These are phyloP conservation scores for Phainopepla nitens DNA, from an alignment of 2,113 vertebrate species.

Conservation along the genomic window DNA sequence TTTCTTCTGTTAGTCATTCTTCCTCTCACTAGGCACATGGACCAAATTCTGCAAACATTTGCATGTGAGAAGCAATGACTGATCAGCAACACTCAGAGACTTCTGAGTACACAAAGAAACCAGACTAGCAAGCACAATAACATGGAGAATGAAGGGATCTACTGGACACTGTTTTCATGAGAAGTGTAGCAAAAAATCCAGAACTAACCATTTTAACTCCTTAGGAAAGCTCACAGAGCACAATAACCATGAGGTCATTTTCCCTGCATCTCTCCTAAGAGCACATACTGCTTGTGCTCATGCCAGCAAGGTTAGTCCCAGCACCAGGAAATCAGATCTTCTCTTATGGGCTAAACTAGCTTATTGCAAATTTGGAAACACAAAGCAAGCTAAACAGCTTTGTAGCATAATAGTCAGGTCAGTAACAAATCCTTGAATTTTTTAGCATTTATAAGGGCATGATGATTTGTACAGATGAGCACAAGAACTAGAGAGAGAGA, in stretches of 20 bases:
- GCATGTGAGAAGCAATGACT: not conserved
- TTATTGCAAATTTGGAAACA: not conserved
- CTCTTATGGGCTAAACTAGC: not conserved
- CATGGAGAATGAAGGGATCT: not conserved
- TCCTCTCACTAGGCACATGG: not conserved
- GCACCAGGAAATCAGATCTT: not conserved
- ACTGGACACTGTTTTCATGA: not conserved
- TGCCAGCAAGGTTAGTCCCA: not conserved
- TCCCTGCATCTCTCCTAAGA: not conserved
- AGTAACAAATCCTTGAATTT: not conserved
- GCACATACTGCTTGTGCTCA: rapidly evolving
- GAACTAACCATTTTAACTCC: not conserved
- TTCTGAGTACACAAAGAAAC: not conserved
- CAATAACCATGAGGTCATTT: not conserved
- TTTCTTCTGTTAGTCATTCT: not conserved
- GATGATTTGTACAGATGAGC: not conserved
- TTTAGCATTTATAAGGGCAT: not conserved
- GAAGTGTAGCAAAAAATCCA: not conserved
- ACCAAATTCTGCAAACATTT: not conserved
- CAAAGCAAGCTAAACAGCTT: not conserved
- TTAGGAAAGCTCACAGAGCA: not conserved
- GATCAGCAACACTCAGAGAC: not conserved
- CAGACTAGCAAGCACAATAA: not conserved
- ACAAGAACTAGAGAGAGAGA: not conserved
- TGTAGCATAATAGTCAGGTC: not conserved